A percentile compares a stretch with the other conserved stretches of the same genome.
phyloP scores from a whole-genome alignment of 2,888 invertebrate species.

The Tortricodes alternella region DNA sequence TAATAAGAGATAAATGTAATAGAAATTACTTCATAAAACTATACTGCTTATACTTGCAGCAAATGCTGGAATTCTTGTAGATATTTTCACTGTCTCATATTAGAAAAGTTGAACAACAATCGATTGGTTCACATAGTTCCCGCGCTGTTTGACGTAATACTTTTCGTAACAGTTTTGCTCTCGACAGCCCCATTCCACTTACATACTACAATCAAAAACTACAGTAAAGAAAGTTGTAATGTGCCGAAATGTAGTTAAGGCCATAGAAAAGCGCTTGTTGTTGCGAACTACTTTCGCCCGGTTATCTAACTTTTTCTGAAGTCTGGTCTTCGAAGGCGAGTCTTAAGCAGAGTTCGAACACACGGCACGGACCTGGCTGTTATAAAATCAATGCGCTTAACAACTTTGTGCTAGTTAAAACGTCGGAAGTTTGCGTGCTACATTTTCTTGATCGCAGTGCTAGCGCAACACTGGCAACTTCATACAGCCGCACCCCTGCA shows the following conservation, averaged over 20 bases:
- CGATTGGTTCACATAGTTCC: background rate
- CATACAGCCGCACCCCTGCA: background rate
- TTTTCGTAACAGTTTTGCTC: conserved; percentile 30
- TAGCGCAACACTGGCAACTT: conserved; percentile 8
- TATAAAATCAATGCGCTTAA: conserved; percentile 67
- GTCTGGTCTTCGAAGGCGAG: conserved; percentile 48
- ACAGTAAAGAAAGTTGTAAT: conserved; percentile 49
- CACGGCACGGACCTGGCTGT: conserved; percentile 43
- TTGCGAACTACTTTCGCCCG: conserved; percentile 55
- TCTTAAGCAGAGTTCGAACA: conserved; percentile 48
- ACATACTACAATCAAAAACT: conserved; percentile 44
- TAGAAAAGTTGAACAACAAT: conserved; percentile 5
- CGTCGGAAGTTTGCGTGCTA: conserved; percentile 38
- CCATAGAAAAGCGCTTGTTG: conserved; percentile 50
- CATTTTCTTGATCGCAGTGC: conserved; percentile 24
- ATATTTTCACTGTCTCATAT: background rate
- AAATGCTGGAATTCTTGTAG: too few relatives aligned
- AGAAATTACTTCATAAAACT: too few relatives aligned
- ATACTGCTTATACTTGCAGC: too few relatives aligned
- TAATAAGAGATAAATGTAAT: too few relatives aligned
- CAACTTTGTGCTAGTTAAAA: conserved; percentile 62
- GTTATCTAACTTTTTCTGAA: conserved; percentile 60
- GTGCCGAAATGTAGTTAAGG: conserved; percentile 43
- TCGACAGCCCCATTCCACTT: conserved; percentile 19
- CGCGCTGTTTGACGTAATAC: conserved; percentile 19